A percentile compares a stretch with the other conserved stretches of the same genome.
Evolutionary conservation across 23 tunicate species (phyloP).

Genomic region (Corella eumyota): DNA sequence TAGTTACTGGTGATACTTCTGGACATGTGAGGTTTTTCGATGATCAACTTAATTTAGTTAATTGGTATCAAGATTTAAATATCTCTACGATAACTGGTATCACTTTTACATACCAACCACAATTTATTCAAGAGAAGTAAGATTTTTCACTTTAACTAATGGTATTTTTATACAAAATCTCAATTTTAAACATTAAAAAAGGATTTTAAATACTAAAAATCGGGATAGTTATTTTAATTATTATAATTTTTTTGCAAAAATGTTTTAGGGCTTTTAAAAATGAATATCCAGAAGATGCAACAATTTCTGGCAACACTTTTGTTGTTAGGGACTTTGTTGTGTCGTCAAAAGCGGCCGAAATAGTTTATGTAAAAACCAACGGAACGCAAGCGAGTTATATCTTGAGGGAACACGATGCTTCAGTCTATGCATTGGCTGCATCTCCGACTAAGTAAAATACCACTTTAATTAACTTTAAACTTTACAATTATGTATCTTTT

Average conservation of each 20-base stretch:
- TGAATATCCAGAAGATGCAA: slow-evolving; percentile 54
- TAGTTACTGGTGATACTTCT: slow-evolving; percentile 55
- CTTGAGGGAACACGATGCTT: slow-evolving; percentile 49
- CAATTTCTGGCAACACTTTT: slow-evolving; percentile 39
- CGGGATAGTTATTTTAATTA: no score
- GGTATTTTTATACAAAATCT: not conserved
- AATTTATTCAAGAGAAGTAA: slow-evolving; percentile 20
- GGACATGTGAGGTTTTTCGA: slow-evolving; percentile 81
- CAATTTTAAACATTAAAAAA: not conserved
- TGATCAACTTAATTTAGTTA: slow-evolving; percentile 47
- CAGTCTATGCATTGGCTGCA: slow-evolving; percentile 67
- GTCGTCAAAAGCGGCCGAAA: slow-evolving; percentile 64
- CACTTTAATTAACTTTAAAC: no score
- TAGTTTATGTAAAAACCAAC: slow-evolving; percentile 31
- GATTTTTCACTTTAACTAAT: not conserved
- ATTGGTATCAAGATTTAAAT: slow-evolving; percentile 24
- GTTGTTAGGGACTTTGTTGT: slow-evolving; percentile 56
- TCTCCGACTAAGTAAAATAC: slow-evolving; percentile 66
- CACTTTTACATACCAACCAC: slow-evolving; percentile 55
- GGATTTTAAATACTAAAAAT: not conserved
- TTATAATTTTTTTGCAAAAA: no score
- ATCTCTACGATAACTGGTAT: slow-evolving; percentile 48
- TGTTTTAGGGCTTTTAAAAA: slow-evolving; percentile 6
- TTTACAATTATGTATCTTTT: no score
- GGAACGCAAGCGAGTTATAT: slow-evolving; percentile 32